A percentile compares a stretch with the other conserved stretches of the same genome.
Conservation (phyloP, 2,113 vertebrate species). For the Phoxinus phoxinus region DNA sequence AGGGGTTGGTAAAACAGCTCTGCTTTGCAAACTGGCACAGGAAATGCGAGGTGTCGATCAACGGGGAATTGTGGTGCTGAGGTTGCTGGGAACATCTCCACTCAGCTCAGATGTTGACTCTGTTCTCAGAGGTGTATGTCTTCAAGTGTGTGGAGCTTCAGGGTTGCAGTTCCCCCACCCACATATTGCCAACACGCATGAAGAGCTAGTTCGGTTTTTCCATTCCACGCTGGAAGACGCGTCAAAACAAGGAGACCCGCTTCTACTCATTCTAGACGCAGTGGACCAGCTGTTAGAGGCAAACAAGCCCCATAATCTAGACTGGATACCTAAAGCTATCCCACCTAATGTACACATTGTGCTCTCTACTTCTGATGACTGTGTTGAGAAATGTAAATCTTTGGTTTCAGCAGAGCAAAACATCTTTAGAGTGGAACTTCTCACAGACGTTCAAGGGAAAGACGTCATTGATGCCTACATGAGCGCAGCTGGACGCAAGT, state of each 20-base stretch:
- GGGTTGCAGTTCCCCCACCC: conserved; percentile 69
- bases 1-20: conserved; percentile 79
- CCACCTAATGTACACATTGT: conserved; percentile 78
- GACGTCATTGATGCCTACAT: conserved; percentile 72
- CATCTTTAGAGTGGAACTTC: conserved; percentile 71
- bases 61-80: conserved; percentile 62
- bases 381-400: conserved; percentile 53
- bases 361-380: conserved; percentile 69
- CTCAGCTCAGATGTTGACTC: conserved; percentile 64
- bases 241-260: conserved; percentile 68
- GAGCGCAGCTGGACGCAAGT: neutral
- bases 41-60: conserved; percentile 63
- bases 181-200: conserved; percentile 63
- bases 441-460: conserved; percentile 68
- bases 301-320: conserved; percentile 57
- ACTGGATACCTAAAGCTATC: conserved; percentile 77
- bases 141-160: conserved; percentile 77
- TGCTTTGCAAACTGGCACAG: conserved; percentile 76
- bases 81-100: conserved; percentile 74
- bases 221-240: conserved; percentile 68
- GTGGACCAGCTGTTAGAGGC: conserved; percentile 73
- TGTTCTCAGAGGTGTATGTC: conserved; percentile 74
- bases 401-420: conserved; percentile 45
- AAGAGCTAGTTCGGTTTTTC: conserved; percentile 73
- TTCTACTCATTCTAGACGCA: conserved; percentile 79